Evolutionary conservation across 2,797 vertebrate genomes (phyloP), one percentile per base, ranked within the genome.

Genomic region (Melanotaenia boesemani): DNA sequence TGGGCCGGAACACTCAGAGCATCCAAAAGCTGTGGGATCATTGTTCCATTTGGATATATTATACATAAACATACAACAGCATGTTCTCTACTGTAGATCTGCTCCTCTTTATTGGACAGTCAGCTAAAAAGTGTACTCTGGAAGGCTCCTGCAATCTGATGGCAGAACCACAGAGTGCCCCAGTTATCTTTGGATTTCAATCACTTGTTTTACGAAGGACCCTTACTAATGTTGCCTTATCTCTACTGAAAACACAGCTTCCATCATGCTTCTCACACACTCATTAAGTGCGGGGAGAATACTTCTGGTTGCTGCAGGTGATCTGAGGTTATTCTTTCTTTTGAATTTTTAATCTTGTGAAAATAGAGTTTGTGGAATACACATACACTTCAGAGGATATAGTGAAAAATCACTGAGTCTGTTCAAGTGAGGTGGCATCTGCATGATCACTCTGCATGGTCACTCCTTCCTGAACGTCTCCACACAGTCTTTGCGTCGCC

Each of bases 201-300:
- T 34, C 68, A 86, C 87, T 90, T 93, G 86, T 91, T 93, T 93
- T 85, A 84, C 62, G 76, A 80, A 88, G 68, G 70, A 67, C 70
- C 62, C 41, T 59, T 77, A 80, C 85, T 85, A 85, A 87, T 39
- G 59, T 90, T 88, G 86, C 79, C 74, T 84, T 87, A 84, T 74
- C 69, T 87, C 82, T 37, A 76, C 83, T 88, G 91, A 92, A 91
- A 92, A 91, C 86, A 89, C 81, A 76, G 82, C 86, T 94, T 85
- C 84, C 89, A 91, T 93, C 90, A 89, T 85, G 83, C 85, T 65
- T 89, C 89, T 90, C 91, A 93, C 89, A 88, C 70, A 76, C 63
- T 77, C 70, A 67, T 22, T 46, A 83, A 87, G 90, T 91, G 90
- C 76, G 83, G 74, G 70, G 66, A 90, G 87, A 93, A 88, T 82